Evolutionary conservation across 2,888 invertebrate genomes (phyloP), one percentile per base, ranked within the genome.

Genomic region (Dasypogon diadema): DNA sequence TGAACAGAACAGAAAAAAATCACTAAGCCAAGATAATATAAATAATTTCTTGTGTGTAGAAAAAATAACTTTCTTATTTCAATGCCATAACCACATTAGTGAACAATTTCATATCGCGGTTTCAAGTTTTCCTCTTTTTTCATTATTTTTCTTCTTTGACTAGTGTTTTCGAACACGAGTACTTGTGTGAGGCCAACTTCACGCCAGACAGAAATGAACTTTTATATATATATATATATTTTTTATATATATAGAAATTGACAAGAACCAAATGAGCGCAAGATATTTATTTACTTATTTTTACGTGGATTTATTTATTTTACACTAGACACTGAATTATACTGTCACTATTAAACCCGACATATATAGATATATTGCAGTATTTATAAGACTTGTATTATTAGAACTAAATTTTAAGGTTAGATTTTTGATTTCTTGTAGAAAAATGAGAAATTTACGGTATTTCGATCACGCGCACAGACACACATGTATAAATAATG

Each of bases 51-150:
- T 68, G 24, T 48, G 46, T 51, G 24, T 48, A 48, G 46, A 54
- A 70, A 70, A 51, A 70, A 70, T 70, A 70, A 70, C 54, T 70
- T 54, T 51, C 34, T 54, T 70, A 70, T 70, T 70, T 70, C 54
- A 70, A 70, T 70, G 70, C 30, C 70, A 70, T 70, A 70, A 70
- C 34, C 70, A 70, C 70, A 70, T 70, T 54, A 54, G 70, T 34
- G 54, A 70, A 54, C 51, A 26, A 70, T 70, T 54, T 54, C 54
- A 70, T 70, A 65, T 65, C 65, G 70, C 70, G 70, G 70, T 46
- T 34, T 54, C 21, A 30, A 70, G 51, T 70, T 70, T 24, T 70
- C 54, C 16, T 70, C 14, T 16, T 48, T 51, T 65, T 68, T 48
- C 68, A 51, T 5, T 30, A 24, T 54, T 70, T 54, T 51, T 42